Base-by-base conservation (phyloP, 2,797 vertebrate species). In the Hozukius guyotensis region DNA sequence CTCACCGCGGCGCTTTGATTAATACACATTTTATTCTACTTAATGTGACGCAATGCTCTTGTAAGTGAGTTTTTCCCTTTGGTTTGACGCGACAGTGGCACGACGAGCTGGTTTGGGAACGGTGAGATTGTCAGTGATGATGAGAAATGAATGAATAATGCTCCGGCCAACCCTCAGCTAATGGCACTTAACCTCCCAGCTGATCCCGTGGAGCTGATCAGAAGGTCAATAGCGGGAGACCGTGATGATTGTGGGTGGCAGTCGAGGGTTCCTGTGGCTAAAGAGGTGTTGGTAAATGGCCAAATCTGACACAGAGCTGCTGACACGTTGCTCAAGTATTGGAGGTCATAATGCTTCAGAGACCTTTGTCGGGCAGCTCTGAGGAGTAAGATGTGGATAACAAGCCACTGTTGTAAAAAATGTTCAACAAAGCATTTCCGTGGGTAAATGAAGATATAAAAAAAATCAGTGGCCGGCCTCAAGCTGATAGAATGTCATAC, bases 21-120 rank as follows among this genome's bases (percentile, higher is more conserved):
- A 78, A 86, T 81, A 71, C 68, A 60, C 76, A 53, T 74, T 88
- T 89, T 72, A 91, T 81, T 84, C 62, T 27, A 34, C 77, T 85
- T 89, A 81, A 86, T 77, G 34, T 80, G 79, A 88, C 55, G 82
- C 81, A 80, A 75, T 38, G 31, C 60, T 80, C 77, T 72, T 71
- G 83, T 60, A 70, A 86, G 62, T 64, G 60, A 53, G 74, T 62
- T 65, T 72, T 77, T 77, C 56, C 56, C 42, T 57, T 52, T 72
- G 36, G 29, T 55, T 66, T 69, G 63, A 46, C 78, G 46, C 72
- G 64, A 13, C 62, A 36, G 34, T 55, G 36, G 62, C 59, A 64
- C 65, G 74, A 74, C 69, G 81, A 55, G 62, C 63, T n/a, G 34
- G n/a, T 78, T 72, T 76, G 42, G 22, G 63, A 77, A 68, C 18